phyloP scores from a whole-genome alignment of 2,888 invertebrate species.

The Ariolimax columbianus region DNA sequence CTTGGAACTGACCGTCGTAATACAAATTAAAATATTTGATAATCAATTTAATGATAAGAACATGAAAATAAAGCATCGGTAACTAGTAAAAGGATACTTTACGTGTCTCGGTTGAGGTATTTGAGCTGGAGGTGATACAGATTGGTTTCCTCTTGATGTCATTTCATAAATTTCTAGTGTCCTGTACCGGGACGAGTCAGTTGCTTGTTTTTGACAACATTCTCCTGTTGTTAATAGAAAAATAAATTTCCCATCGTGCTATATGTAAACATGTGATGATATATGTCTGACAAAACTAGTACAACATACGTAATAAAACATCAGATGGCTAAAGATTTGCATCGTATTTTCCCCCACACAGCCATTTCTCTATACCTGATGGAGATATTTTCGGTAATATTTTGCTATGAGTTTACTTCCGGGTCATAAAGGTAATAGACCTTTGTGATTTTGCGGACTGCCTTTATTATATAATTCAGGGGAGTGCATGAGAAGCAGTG shows the following conservation, averaged over 20 bases:
- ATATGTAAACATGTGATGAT: not conserved
- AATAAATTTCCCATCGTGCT: slow-evolving; percentile 53
- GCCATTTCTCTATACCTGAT: slow-evolving; percentile 74
- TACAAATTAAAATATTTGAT: not conserved
- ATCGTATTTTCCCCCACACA: slow-evolving; percentile 66
- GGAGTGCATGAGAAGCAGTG: no score
- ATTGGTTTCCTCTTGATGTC: slow-evolving; percentile 72
- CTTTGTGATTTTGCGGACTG: no score
- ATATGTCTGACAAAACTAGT: slow-evolving; percentile 9
- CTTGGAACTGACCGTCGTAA: not conserved
- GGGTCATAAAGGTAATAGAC: slow-evolving; percentile 60
- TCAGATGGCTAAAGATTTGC: slow-evolving; percentile 69
- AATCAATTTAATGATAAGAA: not conserved
- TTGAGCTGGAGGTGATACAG: slow-evolving; percentile 71
- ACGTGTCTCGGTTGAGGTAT: slow-evolving; percentile 64
- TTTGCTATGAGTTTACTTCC: slow-evolving; percentile 63
- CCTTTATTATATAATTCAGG: no score
- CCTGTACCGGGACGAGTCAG: slow-evolving; percentile 72
- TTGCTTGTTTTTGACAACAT: slow-evolving; percentile 75
- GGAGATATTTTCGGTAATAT: slow-evolving; percentile 74
- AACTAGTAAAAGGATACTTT: slow-evolving; percentile 64
- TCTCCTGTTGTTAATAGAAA: slow-evolving; percentile 70
- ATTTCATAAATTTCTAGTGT: slow-evolving; percentile 73
- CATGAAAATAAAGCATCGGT: no score
- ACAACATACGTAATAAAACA: slow-evolving; percentile 7